Evolutionary conservation across 2,888 invertebrate genomes (phyloP).

Genomic region (Lampropteryx suffumata): DNA sequence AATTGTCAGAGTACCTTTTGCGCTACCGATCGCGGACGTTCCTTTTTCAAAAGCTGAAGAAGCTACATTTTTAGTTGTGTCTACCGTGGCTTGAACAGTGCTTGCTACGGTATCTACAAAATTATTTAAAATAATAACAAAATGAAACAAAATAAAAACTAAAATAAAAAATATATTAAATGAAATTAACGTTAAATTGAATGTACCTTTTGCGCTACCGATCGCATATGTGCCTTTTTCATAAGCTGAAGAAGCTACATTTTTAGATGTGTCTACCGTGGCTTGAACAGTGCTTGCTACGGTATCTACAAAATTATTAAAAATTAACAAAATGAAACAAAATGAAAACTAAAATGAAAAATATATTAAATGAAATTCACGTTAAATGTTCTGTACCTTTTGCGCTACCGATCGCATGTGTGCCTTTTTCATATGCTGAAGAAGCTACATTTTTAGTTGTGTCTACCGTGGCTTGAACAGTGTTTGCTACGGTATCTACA

Average conservation of each 20-base stretch:
- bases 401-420: slow-evolving; percentile 47
- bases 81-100: slow-evolving; percentile 51
- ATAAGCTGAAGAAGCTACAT: slow-evolving; percentile 43
- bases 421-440: slow-evolving; percentile 53
- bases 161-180: background rate
- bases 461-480: slow-evolving; percentile 51
- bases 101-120: slow-evolving; percentile 50
- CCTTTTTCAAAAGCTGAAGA: slow-evolving; percentile 53
- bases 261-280: slow-evolving; percentile 56
- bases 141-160: background rate
- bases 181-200: too few species aligned
- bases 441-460: slow-evolving; percentile 52
- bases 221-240: slow-evolving; percentile 45
- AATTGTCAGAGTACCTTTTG: slow-evolving; percentile 43
- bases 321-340: background rate
- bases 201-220: slow-evolving; percentile 44
- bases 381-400: slow-evolving; percentile 45
- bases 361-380: too few species aligned
- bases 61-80: slow-evolving; percentile 52
- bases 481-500: slow-evolving; percentile 39
- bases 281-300: slow-evolving; percentile 45
- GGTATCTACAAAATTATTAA: slow-evolving; percentile 37
- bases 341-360: background rate
- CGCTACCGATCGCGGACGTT: slow-evolving; percentile 46
- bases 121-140: too few species aligned